These are phyloP conservation scores for Pomatostomus ruficeps DNA, from an alignment of 2,113 vertebrate species.

Conservation along the genomic window DNA sequence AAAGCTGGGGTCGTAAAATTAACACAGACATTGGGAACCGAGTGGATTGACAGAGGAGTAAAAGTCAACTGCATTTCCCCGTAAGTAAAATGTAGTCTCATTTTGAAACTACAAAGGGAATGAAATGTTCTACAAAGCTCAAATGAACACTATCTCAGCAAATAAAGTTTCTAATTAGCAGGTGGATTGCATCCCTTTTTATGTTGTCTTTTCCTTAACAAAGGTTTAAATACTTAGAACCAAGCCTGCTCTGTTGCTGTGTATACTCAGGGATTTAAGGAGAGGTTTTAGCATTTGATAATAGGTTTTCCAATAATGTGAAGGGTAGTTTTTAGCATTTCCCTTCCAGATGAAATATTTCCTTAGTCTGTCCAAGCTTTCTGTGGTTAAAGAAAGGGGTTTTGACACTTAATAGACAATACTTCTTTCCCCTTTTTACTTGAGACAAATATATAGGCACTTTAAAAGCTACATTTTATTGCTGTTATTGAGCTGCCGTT, in stretches of 20 bases:
- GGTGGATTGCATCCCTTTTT: conserved; percentile 61
- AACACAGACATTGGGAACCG: conserved; percentile 78
- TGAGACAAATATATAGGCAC: conserved; percentile 62
- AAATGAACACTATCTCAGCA: conserved; percentile 37
- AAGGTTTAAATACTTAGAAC: conserved; percentile 66
- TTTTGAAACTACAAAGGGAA: conserved; percentile 13
- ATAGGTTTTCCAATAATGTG: conserved; percentile 72
- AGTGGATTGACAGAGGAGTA: conserved; percentile 80
- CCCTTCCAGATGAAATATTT: conserved; percentile 73
- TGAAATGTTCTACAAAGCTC: conserved; percentile 51
- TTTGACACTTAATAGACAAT: conserved; percentile 74
- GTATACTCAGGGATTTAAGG: conserved; percentile 59
- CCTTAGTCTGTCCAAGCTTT: conserved; percentile 72
- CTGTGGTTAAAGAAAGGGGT: conserved; percentile 64
- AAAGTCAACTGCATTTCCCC: conserved; percentile 80
- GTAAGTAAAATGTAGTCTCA: conserved; percentile 65
- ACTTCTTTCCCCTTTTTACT: conserved; percentile 44
- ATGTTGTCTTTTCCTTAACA: conserved; percentile 65
- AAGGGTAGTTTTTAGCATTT: conserved; percentile 77
- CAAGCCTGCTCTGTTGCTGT: conserved; percentile 52
- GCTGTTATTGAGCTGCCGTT: conserved; percentile 61
- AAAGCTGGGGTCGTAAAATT: conserved; percentile 79
- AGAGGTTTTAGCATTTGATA: conserved; percentile 74
- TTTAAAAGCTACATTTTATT: conserved; percentile 44
- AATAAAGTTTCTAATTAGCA: conserved; percentile 67